Conservation (phyloP, 2,888 invertebrate genomes). For the Nomada lathburiana region DNA sequence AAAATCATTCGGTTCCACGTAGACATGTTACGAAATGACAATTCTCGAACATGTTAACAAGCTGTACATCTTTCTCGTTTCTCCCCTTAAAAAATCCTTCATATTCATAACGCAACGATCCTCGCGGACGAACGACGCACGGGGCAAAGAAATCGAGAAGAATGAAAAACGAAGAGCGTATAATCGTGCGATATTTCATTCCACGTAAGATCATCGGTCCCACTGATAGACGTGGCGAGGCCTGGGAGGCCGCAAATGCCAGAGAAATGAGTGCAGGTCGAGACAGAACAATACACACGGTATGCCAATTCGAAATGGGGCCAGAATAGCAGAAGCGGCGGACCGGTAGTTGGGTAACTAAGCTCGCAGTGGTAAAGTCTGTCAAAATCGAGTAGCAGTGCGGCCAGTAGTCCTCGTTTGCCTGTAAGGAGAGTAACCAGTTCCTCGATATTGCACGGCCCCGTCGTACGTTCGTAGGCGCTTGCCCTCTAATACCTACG, state of each 20-base stretch:
- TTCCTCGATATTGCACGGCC: slow-evolving; percentile 17
- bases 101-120: neutral
- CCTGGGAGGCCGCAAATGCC: slow-evolving; percentile 60
- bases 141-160: no score
- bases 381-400: slow-evolving; percentile 76
- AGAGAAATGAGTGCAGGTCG: slow-evolving; percentile 79
- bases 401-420: slow-evolving; percentile 61
- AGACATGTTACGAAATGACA: neutral
- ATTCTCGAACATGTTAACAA: neutral
- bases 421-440: slow-evolving; percentile 51
- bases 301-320: slow-evolving; percentile 83
- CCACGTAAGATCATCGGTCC: slow-evolving; percentile 11
- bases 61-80: neutral
- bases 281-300: slow-evolving; percentile 79
- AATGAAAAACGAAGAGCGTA: neutral
- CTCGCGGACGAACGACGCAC: neutral
- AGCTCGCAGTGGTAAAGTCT: slow-evolving; percentile 75
- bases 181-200: neutral
- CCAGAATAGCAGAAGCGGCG: slow-evolving; percentile 78
- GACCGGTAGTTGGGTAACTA: slow-evolving; percentile 74
- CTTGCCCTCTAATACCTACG: neutral
- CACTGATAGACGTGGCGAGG: slow-evolving; percentile 12
- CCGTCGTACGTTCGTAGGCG: neutral
- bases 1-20: neutral
- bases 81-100: neutral